These are phyloP conservation scores for Cephus pygmeus DNA, from an alignment of 2,888 invertebrate genomes.

Conservation along the genomic window DNA sequence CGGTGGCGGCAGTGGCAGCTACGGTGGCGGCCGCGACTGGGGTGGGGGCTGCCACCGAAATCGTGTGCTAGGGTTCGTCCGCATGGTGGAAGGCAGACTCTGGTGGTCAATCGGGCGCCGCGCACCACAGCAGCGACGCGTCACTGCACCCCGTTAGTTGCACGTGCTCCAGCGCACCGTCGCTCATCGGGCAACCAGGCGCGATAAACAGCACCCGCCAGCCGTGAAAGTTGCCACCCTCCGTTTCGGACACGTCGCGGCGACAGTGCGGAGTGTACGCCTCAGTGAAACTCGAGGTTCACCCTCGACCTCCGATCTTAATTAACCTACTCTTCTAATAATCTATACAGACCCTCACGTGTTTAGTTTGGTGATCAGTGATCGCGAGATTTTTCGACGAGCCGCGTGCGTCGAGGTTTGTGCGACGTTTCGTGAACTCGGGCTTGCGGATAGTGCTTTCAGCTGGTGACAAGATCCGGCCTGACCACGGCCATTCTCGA, in stretches of 20 bases:
- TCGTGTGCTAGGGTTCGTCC: slow-evolving; percentile 53
- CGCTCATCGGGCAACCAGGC: slow-evolving; percentile 59
- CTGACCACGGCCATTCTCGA: slow-evolving; percentile 67
- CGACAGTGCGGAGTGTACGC: slow-evolving; percentile 2
- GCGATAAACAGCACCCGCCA: slow-evolving; percentile 59
- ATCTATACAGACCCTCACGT: neutral
- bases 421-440: slow-evolving; percentile 4
- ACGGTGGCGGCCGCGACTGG: slow-evolving; percentile 22
- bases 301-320: slow-evolving; percentile 1
- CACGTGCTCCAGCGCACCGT: slow-evolving; percentile 59
- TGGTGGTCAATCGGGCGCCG: slow-evolving; percentile 65
- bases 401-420: neutral
- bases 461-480: slow-evolving; percentile 64
- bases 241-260: slow-evolving; percentile 36
- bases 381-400: neutral
- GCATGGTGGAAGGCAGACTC: slow-evolving; percentile 61
- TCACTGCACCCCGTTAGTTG: slow-evolving; percentile 59
- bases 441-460: slow-evolving; percentile 57
- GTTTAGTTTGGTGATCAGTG: neutral
- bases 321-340: slow-evolving; percentile 2
- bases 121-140: slow-evolving; percentile 64
- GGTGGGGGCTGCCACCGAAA: slow-evolving; percentile 47
- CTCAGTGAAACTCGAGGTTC: slow-evolving; percentile 3
- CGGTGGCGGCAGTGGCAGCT: slow-evolving; percentile 27
- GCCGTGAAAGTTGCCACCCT: slow-evolving; percentile 51